phyloP scores from a whole-genome alignment of 2,113 vertebrate species.

The Prolemur simus region DNA sequence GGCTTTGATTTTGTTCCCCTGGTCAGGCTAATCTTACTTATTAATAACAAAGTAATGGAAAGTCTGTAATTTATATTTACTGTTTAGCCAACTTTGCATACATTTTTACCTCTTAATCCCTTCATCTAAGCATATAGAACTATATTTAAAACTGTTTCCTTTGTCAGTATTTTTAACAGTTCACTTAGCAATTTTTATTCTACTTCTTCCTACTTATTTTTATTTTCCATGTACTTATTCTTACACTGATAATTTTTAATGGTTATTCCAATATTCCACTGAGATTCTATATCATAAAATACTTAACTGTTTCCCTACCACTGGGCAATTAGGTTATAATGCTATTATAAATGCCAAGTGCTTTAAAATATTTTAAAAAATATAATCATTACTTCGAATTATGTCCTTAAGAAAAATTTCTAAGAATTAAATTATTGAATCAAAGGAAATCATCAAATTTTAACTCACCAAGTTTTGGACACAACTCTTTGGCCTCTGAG shows the following conservation, averaged over 20 bases:
- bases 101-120: background rate
- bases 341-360: background rate
- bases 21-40: background rate
- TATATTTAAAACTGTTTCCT: background rate
- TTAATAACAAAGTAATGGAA: background rate
- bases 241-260: background rate
- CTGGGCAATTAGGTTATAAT: background rate
- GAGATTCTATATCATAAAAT: background rate
- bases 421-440: constrained; percentile 26
- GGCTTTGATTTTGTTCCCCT: background rate
- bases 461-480: constrained; percentile 88
- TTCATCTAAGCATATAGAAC: background rate
- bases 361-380: constrained; percentile 15
- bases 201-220: constrained; percentile 14
- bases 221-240: background rate
- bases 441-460: constrained; percentile 22
- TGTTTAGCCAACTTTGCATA: constrained; percentile 16
- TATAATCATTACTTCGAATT: background rate
- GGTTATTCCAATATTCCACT: background rate
- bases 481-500: constrained; percentile 86
- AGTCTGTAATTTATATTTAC: background rate
- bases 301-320: background rate
- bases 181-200: constrained; percentile 19
- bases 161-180: background rate
- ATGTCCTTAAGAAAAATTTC: constrained; percentile 12